A percentile compares a stretch with the other conserved stretches of the same genome.
Evolutionary conservation across 2,888 invertebrate species (phyloP).

Genomic region (Drosophila demipolita): DNA sequence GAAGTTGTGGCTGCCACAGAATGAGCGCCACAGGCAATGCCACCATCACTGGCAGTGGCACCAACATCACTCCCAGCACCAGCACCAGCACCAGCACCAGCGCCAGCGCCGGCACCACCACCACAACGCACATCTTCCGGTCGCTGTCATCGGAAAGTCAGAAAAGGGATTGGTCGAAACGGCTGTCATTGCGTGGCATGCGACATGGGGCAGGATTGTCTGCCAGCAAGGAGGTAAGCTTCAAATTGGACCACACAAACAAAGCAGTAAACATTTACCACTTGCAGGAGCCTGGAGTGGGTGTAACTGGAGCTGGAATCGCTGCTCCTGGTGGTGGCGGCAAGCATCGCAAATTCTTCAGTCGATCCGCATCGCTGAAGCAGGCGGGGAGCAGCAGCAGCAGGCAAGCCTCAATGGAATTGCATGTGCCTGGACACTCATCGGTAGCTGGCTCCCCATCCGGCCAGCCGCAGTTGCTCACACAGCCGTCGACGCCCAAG

Average conservation of each 20-base stretch:
- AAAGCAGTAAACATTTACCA: slow-evolving; percentile 4
- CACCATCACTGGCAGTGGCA: slow-evolving; percentile 29
- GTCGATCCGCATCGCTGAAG: slow-evolving; percentile 87
- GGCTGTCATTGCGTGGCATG: slow-evolving; percentile 90
- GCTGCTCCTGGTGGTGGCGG: slow-evolving; percentile 14
- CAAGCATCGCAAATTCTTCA: slow-evolving; percentile 84
- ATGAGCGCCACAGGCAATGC: slow-evolving; percentile 64
- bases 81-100: too few species aligned
- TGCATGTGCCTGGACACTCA: slow-evolving; percentile 78
- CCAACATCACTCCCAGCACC: slow-evolving; percentile 32
- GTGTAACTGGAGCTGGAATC: neutral
- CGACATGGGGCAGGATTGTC: slow-evolving; percentile 87
- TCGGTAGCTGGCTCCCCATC: slow-evolving; percentile 49
- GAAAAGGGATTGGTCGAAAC: slow-evolving; percentile 90
- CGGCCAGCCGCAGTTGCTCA: slow-evolving; percentile 77
- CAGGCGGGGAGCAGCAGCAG: slow-evolving; percentile 84
- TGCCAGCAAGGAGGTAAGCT: slow-evolving; percentile 82
- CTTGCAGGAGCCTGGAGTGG: slow-evolving; percentile 26
- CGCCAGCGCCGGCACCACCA: neutral
- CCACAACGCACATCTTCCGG: slow-evolving; percentile 86
- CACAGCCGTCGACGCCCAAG: slow-evolving; percentile 88
- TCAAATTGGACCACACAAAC: slow-evolving; percentile 20
- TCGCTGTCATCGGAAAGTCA: slow-evolving; percentile 89
- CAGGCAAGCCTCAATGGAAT: slow-evolving; percentile 82
- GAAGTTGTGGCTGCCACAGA: slow-evolving; percentile 29